Evolutionary conservation across 2,113 vertebrate species (phyloP).

Genomic region (Apeltes quadracus): DNA sequence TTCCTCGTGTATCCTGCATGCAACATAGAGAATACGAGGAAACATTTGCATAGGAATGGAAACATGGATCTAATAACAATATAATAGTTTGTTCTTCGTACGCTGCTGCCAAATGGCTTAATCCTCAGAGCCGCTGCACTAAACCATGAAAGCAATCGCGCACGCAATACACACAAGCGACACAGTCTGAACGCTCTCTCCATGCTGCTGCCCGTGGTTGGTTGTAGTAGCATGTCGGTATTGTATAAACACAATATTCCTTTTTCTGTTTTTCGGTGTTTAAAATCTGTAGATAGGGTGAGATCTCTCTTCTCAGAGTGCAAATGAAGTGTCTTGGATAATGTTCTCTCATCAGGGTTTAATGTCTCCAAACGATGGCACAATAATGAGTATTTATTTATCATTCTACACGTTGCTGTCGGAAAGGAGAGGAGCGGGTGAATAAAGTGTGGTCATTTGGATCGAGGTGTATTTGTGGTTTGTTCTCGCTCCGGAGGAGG

Average conservation of each 20-base stretch:
- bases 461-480: constrained; percentile 38
- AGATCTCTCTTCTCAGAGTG: constrained; percentile 60
- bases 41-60: constrained; percentile 56
- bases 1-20: constrained; percentile 54
- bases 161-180: constrained; percentile 10
- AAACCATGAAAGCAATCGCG: constrained; percentile 58
- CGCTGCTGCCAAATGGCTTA: constrained; percentile 58
- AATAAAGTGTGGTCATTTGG: constrained; percentile 72
- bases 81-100: constrained; percentile 61
- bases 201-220: constrained; percentile 71
- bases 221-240: constrained; percentile 73
- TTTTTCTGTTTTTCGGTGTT: constrained; percentile 65
- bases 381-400: constrained; percentile 63
- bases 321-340: constrained; percentile 56
- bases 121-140: constrained; percentile 55
- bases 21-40: constrained; percentile 38
- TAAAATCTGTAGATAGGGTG: constrained; percentile 58
- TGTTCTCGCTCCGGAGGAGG: background rate
- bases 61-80: constrained; percentile 46
- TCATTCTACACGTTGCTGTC: constrained; percentile 63
- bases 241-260: constrained; percentile 57
- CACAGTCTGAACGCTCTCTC: constrained; percentile 55
- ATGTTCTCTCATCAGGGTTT: constrained; percentile 60
- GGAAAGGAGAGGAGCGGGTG: constrained; percentile 44
- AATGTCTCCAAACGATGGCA: constrained; percentile 60